Percentiles rank a stretch among this genome's conserved stretches.
Evolutionary conservation across 2,797 vertebrate species (phyloP).

Genomic region (Nyctalus aviator): DNA sequence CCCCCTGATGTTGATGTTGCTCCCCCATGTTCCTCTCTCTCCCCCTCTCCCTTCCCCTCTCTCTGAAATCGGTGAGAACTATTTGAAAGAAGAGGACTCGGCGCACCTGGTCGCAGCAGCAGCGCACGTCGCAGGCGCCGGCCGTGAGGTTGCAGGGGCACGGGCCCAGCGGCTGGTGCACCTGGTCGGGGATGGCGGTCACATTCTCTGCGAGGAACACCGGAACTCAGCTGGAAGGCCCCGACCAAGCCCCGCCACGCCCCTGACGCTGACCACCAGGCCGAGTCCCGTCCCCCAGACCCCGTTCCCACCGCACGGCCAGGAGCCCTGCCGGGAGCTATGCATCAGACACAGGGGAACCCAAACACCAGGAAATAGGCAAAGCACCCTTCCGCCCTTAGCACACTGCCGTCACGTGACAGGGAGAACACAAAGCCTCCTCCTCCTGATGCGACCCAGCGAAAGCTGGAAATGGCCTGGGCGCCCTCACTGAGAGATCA

Average conservation of each 20-base stretch:
- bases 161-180: conserved; percentile 93
- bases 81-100: no score
- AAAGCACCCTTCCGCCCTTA: background rate
- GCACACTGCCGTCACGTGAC: background rate
- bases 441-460: background rate
- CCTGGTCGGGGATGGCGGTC: conserved; percentile 93
- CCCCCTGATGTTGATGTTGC: background rate
- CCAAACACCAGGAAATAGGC: background rate
- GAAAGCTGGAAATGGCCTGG: background rate
- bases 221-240: background rate
- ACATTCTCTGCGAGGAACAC: conserved; percentile 89
- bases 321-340: background rate
- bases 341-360: background rate
- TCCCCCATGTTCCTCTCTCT: background rate
- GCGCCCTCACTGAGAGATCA: background rate
- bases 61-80: no score
- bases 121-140: conserved; percentile 92
- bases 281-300: background rate
- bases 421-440: background rate
- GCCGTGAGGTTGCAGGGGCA: conserved; percentile 95
- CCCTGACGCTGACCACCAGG: background rate
- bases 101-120: conserved; percentile 96
- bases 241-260: background rate
- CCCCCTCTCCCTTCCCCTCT: no score
- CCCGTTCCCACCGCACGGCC: background rate